These are phyloP conservation scores for Chrysopa pallens DNA, from an alignment of 1,140 invertebrate genomes.

Conservation along the genomic window DNA sequence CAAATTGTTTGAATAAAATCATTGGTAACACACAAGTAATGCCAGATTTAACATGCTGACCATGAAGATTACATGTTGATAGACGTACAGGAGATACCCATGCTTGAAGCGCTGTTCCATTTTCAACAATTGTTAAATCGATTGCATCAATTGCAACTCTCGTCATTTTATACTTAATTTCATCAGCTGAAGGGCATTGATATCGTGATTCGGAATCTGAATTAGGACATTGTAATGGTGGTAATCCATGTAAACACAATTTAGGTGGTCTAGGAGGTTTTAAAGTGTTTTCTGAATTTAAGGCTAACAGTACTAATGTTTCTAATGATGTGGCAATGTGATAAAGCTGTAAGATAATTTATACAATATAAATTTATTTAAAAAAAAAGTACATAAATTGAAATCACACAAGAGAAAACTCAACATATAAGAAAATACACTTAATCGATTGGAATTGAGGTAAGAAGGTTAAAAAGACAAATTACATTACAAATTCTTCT, in stretches of 20 bases:
- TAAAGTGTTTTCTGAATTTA: conserved; percentile 70
- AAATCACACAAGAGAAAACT: too few species aligned
- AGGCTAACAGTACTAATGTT: conserved; percentile 68
- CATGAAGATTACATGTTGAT: conserved; percentile 86
- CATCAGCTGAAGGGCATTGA: conserved; percentile 67
- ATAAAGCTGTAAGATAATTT: conserved; percentile 39
- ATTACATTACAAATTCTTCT: too few species aligned
- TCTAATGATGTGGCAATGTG: conserved; percentile 75
- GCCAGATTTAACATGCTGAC: conserved; percentile 72
- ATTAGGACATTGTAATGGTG: conserved; percentile 55
- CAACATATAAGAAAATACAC: too few species aligned
- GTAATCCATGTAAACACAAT: conserved; percentile 71
- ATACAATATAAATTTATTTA: too few species aligned
- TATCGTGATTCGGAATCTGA: conserved; percentile 51
- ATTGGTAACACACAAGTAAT: conserved; percentile 75
- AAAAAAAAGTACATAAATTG: too few species aligned
- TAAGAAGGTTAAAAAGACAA: too few species aligned
- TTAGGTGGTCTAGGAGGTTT: conserved; percentile 44
- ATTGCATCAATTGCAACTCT: conserved; percentile 79
- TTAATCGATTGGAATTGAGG: too few species aligned
- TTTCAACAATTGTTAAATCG: conserved; percentile 81
- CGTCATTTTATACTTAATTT: conserved; percentile 91
- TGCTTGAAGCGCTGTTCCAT: conserved; percentile 67
- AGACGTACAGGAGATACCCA: conserved; percentile 77
- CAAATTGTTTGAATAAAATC: conserved; percentile 52